A percentile compares a stretch with the other conserved stretches of the same genome.
Evolutionary conservation across 2,888 invertebrate species (phyloP).

Genomic region (Ischnus inquisitorius): DNA sequence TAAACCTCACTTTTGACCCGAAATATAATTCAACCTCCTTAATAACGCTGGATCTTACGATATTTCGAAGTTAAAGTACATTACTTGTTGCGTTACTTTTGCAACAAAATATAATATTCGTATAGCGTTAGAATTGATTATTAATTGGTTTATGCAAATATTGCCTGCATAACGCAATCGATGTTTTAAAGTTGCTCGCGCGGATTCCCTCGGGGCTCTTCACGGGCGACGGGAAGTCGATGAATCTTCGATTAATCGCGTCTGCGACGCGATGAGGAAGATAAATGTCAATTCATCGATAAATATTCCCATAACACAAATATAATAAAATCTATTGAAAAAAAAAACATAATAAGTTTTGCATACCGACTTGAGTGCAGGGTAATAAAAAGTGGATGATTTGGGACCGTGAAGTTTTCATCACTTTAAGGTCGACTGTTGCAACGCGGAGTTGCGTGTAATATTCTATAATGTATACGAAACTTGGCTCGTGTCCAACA

Average conservation of each 20-base stretch:
- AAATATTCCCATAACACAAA: not conserved
- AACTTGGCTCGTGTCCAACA: not conserved
- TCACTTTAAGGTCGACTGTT: slow-evolving; percentile 20
- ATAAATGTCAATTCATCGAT: not conserved
- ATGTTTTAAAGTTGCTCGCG: not conserved
- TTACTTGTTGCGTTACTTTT: slow-evolving; percentile 34
- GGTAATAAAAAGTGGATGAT: not conserved
- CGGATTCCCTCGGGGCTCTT: not conserved
- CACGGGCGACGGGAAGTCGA: not conserved
- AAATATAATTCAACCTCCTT: too few species aligned
- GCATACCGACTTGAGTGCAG: not conserved
- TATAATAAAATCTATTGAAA: not conserved
- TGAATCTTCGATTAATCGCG: not conserved
- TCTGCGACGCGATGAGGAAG: too few species aligned
- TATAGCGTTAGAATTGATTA: not conserved
- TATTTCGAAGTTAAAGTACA: slow-evolving; percentile 31
- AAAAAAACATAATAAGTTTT: not conserved
- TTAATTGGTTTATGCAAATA: not conserved
- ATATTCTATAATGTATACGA: slow-evolving; percentile 9
- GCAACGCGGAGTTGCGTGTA: slow-evolving; percentile 9
- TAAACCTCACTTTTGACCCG: too few species aligned
- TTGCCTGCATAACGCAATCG: not conserved
- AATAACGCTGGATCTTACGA: slow-evolving; percentile 50
- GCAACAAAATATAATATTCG: slow-evolving; percentile 16
- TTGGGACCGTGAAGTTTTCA: slow-evolving; percentile 7